These are phyloP conservation scores for Julus scandinavius DNA, from an alignment of 2,888 invertebrate species.

Conservation along the genomic window DNA sequence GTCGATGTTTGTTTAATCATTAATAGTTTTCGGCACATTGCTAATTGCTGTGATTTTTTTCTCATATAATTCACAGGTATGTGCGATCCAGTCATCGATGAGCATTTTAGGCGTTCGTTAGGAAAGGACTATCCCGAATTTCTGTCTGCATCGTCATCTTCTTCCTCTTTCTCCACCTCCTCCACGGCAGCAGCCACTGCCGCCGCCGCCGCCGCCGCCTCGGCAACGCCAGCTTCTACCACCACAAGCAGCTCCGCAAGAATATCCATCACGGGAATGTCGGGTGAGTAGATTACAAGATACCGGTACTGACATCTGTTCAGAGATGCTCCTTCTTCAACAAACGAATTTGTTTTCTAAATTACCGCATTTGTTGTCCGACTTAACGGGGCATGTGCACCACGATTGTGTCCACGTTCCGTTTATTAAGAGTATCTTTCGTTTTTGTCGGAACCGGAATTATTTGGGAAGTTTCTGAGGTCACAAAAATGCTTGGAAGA, in stretches of 20 bases:
- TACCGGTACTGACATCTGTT: too few species aligned
- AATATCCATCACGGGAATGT: conserved; percentile 53
- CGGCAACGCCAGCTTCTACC: conserved; percentile 40
- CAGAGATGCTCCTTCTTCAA: too few species aligned
- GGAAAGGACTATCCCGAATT: conserved; percentile 70
- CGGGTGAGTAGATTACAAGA: conserved; percentile 45
- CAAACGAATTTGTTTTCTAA: too few species aligned
- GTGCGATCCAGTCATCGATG: conserved; percentile 93
- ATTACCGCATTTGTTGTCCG: too few species aligned
- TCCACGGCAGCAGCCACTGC: conserved; percentile 28
- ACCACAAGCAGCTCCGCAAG: conserved; percentile 56
- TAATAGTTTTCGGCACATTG: not conserved
- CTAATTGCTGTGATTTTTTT: not conserved
- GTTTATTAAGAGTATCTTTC: too few species aligned
- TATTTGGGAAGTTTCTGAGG: not conserved
- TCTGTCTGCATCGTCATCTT: conserved; percentile 57
- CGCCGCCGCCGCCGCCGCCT: conserved; percentile 24
- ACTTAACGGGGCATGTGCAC: too few species aligned
- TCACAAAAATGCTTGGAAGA: too few species aligned
- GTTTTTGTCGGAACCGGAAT: not conserved
- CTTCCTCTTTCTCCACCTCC: conserved; percentile 47
- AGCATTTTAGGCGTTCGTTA: conserved; percentile 92
- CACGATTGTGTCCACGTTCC: too few species aligned
- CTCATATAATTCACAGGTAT: conserved; percentile 63
- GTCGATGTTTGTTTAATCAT: too few species aligned